Base-by-base conservation (phyloP, 2,888 invertebrate genomes). In the Rambutsinella grinnellia region DNA sequence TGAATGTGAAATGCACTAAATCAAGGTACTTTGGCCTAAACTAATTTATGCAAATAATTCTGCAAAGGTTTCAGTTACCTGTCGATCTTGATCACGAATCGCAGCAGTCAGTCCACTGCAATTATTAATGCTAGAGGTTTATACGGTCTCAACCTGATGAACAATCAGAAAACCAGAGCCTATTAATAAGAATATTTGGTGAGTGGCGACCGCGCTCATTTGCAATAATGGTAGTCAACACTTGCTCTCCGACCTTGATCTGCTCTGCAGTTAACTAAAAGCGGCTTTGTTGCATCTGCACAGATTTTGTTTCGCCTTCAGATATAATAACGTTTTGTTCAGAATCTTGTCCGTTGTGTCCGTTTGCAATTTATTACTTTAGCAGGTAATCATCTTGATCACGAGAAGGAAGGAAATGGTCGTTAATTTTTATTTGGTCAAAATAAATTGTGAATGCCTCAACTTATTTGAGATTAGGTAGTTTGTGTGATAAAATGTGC, bases 41-140 rank as follows among this genome's bases (percentile, higher is more conserved):
- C 13, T 36, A 36, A 36, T 36, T 5, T 36, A 36, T 36, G 36
- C 36, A 36, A 36, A 36, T 36, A n/a, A n/a, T n/a, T 5, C 36
- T 8, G 58, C 17, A 36, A 2, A 46, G 23, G 46, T 15, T 60
- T 23, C 46, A 60, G n/a, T 46, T 60, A 19, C 60, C 5, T 60
- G 44, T 23, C 60, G 60, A 60, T 60, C 46, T 60, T 46, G 46
- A 46, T 60, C 46, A 46, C 46, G 21, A 46, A 8, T 19, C 2
- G 10, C 10, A 57, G 15, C 23, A 27, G 21, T 5, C 15, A 27
- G 15, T 57, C n/a, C 27, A 21, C 53, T 21, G n/a, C 54, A 24
- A 36, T 36, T 36, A n/a, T 23, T 63, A 28, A 5, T 19, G 21
- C 27, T 15, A 60, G 46, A 26, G 27, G 21, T 28, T 26, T 36